Evolutionary conservation across 2,797 vertebrate species (phyloP), one percentile per base, ranked within the genome.

Genomic region (Galago senegalensis): DNA sequence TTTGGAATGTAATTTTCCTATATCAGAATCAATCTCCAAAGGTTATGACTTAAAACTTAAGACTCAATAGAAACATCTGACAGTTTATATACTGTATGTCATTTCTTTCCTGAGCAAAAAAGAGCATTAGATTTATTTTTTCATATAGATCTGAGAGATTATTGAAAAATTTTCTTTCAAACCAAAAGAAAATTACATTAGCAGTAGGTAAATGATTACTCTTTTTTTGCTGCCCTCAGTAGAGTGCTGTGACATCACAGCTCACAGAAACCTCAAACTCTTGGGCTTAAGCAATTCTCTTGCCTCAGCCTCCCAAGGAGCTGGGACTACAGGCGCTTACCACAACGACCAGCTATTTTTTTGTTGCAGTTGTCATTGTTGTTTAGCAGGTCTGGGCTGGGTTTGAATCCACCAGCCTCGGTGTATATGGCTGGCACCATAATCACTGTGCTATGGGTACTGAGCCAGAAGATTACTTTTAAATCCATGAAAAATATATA

Each of bases 31-130:
- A 83, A 56, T 82, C 70, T 96, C 77, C 83, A 76, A 53, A 90
- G 95, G 12, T 67, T 34, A 82, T n/a, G 40, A 91, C 9, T 92
- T 85, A 34, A 91, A 88, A 79, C 8, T 69, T 75, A 77, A 34
- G 56, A 85, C 17, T 92, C 23, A 46, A 92, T 18, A 93, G 76
- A 97, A 87, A 95, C 21, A 91, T 65, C 25, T 96, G 46, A 21
- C 18, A 93, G 23, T 75, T 95, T 10, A 77, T 34, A 91, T 69
- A 86, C n/a, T 72, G 25, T 23, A 17, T 2, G 81, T 61, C 13
- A 18, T 25, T 87, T 87, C 80, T 93, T 91, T 94, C 87, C 40
- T 34, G 12, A 86, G n/a, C 31, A 83, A 87, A 93, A 92, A 80
- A 88, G 14, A 92, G 12, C 5, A 83, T 43, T 79, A 89, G 31